A percentile compares a stretch with the other conserved stretches of the same genome.
These are phyloP conservation scores for Sylvicola fuscatus DNA, from an alignment of 2,888 invertebrate species.

Conservation along the genomic window DNA sequence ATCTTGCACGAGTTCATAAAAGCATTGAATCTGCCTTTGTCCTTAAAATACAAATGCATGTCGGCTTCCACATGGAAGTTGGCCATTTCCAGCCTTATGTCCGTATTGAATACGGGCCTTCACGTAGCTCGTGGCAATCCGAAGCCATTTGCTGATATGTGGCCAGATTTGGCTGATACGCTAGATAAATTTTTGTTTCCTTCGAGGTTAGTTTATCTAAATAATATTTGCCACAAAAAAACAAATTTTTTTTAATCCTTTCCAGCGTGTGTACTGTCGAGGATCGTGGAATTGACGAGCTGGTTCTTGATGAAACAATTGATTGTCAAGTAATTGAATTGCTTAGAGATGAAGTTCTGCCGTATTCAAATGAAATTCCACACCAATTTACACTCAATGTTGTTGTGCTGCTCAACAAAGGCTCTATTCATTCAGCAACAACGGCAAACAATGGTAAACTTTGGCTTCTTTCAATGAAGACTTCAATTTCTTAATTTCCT, in stretches of 20 bases:
- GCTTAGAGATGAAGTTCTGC: constrained; percentile 59
- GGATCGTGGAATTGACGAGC: constrained; percentile 35
- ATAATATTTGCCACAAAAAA: background rate
- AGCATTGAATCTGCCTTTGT: constrained; percentile 49
- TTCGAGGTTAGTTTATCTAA: constrained; percentile 33
- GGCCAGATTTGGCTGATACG: constrained; percentile 69
- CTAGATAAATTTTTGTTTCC: constrained; percentile 87
- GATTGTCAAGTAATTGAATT: constrained; percentile 68
- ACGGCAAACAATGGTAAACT: constrained; percentile 24
- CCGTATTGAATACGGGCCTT: constrained; percentile 63
- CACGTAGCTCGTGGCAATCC: constrained; percentile 68
- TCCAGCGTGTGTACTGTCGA: constrained; percentile 29
- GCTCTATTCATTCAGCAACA: constrained; percentile 61
- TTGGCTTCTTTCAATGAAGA: too few relatives aligned
- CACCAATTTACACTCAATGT: constrained; percentile 65
- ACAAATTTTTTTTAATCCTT: constrained; percentile 2
- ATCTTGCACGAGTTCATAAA: constrained; percentile 46
- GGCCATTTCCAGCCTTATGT: constrained; percentile 52
- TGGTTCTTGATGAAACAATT: constrained; percentile 50
- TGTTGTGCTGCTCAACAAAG: constrained; percentile 65
- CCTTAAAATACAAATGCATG: constrained; percentile 62
- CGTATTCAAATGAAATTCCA: constrained; percentile 57
- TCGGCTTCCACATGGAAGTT: constrained; percentile 67
- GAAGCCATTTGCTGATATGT: constrained; percentile 52
- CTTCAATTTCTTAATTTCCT: constrained; percentile 9